phyloP scores from a whole-genome alignment of 2,888 invertebrate species.

The Agrotis ipsilon region DNA sequence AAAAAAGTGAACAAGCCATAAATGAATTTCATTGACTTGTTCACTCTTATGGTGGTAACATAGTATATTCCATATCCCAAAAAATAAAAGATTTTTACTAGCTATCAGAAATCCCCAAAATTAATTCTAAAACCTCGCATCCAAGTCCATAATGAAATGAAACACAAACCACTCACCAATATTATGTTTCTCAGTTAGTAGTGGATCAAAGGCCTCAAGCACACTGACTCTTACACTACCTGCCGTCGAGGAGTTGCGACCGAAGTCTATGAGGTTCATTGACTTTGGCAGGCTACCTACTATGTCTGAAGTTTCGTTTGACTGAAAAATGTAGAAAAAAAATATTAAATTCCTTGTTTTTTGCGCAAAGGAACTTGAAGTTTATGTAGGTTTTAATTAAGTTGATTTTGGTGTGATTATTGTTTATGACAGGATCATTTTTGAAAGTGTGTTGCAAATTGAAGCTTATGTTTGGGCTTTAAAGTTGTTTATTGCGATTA shows the following conservation, averaged over 20 bases:
- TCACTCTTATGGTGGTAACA: too few relatives aligned
- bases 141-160: slow-evolving; percentile 66
- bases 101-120: neutral
- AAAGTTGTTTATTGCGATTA: neutral
- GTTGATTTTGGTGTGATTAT: too few relatives aligned
- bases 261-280: slow-evolving; percentile 88
- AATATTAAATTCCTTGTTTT: neutral
- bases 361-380: neutral
- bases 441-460: neutral
- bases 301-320: slow-evolving; percentile 84
- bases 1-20: too few relatives aligned
- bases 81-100: too few relatives aligned
- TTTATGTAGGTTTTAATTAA: neutral
- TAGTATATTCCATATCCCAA: too few relatives aligned
- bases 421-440: neutral
- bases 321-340: slow-evolving; percentile 70
- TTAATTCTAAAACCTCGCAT: slow-evolving; percentile 24
- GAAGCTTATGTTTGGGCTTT: neutral
- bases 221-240: slow-evolving; percentile 93
- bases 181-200: slow-evolving; percentile 92
- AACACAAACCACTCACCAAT: slow-evolving; percentile 89
- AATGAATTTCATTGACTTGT: too few relatives aligned
- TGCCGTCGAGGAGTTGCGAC: slow-evolving; percentile 77
- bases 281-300: slow-evolving; percentile 83
- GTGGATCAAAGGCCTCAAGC: slow-evolving; percentile 97